Evolutionary conservation across 2,797 vertebrate genomes (phyloP).

Genomic region (Sebastolobus alascanus): DNA sequence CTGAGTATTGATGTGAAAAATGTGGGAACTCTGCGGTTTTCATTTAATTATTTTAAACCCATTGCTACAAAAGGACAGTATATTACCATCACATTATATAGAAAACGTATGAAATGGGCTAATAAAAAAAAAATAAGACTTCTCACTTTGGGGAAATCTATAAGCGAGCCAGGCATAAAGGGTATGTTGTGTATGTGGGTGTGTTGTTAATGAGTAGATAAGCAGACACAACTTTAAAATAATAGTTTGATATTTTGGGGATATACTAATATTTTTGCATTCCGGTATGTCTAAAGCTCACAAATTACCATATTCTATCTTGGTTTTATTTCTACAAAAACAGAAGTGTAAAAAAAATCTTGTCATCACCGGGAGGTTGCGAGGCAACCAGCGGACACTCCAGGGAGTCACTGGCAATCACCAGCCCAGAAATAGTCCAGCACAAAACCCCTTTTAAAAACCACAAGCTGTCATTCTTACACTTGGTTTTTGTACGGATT

Average conservation of each 20-base stretch:
- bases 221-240: neutral
- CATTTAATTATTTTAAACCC: constrained; percentile 12
- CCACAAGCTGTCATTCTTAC: neutral
- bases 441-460: neutral
- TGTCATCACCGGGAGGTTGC: neutral
- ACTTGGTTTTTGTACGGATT: neutral
- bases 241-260: neutral
- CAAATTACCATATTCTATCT: neutral
- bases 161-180: neutral
- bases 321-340: neutral
- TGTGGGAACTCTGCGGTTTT: neutral
- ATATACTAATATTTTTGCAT: neutral
- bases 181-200: neutral
- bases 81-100: neutral
- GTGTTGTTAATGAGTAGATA: neutral
- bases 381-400: neutral
- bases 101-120: neutral
- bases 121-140: neutral
- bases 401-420: neutral
- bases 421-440: neutral
- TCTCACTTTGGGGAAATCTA: neutral
- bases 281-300: neutral
- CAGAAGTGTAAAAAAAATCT: neutral
- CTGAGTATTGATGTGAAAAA: constrained; percentile 17
- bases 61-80: neutral